These are phyloP conservation scores for Callaeas wilsoni DNA, from an alignment of 2,113 vertebrate genomes.

Conservation along the genomic window DNA sequence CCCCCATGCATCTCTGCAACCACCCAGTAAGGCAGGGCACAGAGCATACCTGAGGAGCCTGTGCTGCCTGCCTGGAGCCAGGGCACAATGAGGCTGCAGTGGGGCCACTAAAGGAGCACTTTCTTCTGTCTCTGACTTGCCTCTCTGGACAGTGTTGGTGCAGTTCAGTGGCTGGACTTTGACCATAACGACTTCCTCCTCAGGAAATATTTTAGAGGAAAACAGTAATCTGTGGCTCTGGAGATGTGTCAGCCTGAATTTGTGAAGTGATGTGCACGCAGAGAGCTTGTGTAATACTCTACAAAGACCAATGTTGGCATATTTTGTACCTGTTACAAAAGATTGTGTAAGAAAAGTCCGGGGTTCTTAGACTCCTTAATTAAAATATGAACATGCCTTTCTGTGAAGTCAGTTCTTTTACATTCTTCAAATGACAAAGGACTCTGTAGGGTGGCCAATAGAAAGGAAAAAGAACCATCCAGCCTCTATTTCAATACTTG, in stretches of 20 bases:
- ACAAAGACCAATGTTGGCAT: background rate
- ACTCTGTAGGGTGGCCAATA: background rate
- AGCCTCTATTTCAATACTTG: background rate
- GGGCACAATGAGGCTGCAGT: background rate
- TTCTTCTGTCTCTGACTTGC: background rate
- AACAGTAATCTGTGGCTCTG: background rate
- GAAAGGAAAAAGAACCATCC: background rate
- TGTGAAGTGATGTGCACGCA: background rate
- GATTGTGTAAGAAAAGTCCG: background rate
- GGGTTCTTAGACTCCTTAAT: background rate
- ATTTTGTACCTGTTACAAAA: background rate
- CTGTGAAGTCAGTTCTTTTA: background rate
- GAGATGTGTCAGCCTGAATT: background rate
- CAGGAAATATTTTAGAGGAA: background rate
- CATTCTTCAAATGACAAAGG: background rate
- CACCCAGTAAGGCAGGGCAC: background rate
- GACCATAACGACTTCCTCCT: background rate
- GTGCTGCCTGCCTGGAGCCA: rapidly evolving
- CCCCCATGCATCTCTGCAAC: rapidly evolving
- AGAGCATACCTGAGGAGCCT: too few species aligned
- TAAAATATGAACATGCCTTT: background rate
- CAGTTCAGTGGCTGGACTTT: background rate
- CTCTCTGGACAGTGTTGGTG: background rate
- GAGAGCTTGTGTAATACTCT: background rate
- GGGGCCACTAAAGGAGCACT: background rate